These are phyloP conservation scores for Romanogobio albipinnatus DNA, from an alignment of 2,113 vertebrate species.

Conservation along the genomic window DNA sequence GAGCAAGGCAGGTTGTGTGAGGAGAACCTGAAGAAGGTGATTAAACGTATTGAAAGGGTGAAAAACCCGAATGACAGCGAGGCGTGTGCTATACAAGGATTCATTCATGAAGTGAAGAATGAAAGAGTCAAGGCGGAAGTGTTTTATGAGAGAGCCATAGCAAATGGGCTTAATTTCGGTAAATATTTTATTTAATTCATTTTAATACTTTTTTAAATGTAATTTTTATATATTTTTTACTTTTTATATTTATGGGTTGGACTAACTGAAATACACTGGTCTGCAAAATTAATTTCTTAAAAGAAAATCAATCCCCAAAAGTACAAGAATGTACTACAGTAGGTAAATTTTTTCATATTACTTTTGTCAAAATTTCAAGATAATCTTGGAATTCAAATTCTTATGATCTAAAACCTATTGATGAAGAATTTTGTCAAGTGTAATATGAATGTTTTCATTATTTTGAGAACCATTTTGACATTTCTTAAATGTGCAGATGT, in stretches of 20 bases:
- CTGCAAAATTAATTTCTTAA: too few relatives aligned
- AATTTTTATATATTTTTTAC: too few relatives aligned
- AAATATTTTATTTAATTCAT: background rate
- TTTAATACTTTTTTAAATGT: too few relatives aligned
- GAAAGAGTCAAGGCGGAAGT: constrained; percentile 41
- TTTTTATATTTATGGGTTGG: background rate
- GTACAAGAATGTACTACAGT: too few relatives aligned
- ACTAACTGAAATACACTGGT: too few relatives aligned
- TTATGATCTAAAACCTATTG: too few relatives aligned
- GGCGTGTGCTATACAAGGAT: constrained; percentile 49
- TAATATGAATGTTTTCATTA: too few relatives aligned
- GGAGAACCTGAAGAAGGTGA: constrained; percentile 2
- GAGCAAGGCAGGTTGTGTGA: background rate
- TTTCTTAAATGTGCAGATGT: too few relatives aligned
- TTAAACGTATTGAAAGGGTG: background rate
- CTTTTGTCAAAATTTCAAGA: background rate
- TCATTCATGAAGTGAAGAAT: constrained; percentile 49
- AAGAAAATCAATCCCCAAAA: too few relatives aligned
- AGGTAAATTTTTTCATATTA: too few relatives aligned
- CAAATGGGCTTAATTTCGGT: background rate
- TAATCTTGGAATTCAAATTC: background rate
- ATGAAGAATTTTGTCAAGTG: too few relatives aligned
- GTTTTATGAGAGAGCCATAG: constrained; percentile 52
- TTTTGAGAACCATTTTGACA: too few relatives aligned
- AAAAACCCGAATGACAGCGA: constrained; percentile 10